Base-by-base conservation (phyloP, 2,888 invertebrate species). In the Piscicola geometra region DNA sequence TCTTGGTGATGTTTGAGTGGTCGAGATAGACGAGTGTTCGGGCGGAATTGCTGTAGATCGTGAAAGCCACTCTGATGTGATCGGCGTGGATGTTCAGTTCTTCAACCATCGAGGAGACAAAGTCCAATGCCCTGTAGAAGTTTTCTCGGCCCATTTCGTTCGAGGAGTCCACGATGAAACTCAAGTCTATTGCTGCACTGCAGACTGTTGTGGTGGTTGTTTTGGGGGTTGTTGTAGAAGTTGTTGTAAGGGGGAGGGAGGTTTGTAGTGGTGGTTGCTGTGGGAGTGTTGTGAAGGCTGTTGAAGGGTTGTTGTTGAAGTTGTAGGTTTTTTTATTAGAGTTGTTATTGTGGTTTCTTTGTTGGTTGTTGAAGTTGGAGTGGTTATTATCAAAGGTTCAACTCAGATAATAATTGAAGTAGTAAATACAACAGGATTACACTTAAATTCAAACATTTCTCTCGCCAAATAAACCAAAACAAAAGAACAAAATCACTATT, bases 161-260 rank as follows among this genome's bases (percentile, higher is more conserved):
- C 5, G 78, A 77, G 12, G 66, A 60, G 25, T 77, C 78, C 21
- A 84, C 75, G n/a, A 83, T 77, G 76, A 84, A 83, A 18, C 83
- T 78, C 12, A 84, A 77, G 75, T 84, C 84, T 18, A 81, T 82
- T 3, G 77, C 78, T 0, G 81, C 79, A 0, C 78, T 80, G 75
- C 84, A 84, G 2, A 76, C 82, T 82, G 41, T 41, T 15, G 41
- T 41, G 41, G 41, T 41, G 41, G 41, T 5, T 9, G 41, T 5
- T 41, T 41, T 41, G 41, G 15, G 41, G 41, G 41, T 41, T 5
- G 41, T 41, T 5, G 41, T 41, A 41, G 41, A 9, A 15, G 41
- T 41, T 41, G 41, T 5, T 41, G 41, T 5, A 9, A 15, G 41
- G 5, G 41, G 41, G 41, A 41, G 41, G 41, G 5, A 41, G 5